Conservation (phyloP, 2,797 vertebrate species). For the Prionace glauca region DNA sequence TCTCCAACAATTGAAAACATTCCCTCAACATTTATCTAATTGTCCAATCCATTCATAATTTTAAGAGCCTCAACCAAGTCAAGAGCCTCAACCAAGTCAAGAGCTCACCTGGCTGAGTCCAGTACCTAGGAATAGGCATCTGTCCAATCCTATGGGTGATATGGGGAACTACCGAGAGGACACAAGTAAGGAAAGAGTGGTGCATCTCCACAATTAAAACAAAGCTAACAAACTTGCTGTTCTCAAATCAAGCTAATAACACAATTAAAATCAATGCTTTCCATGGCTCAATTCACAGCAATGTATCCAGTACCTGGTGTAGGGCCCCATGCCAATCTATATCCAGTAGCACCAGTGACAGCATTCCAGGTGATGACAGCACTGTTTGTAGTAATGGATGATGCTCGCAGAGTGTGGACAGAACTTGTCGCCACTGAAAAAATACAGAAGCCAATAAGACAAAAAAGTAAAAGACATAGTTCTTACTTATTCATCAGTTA, state of each 20-base stretch:
- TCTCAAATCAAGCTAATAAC: not conserved
- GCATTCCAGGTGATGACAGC: slow-evolving; percentile 71
- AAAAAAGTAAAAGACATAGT: not conserved
- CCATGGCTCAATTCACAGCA: not conserved
- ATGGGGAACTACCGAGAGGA: not conserved
- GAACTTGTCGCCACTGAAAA: slow-evolving; percentile 74
- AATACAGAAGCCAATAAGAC: not conserved
- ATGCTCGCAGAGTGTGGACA: slow-evolving; percentile 69
- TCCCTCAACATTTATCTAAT: not conserved
- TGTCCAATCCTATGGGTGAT: not conserved
- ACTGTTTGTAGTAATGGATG: slow-evolving; percentile 63
- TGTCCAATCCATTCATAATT: not conserved
- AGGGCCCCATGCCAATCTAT: slow-evolving; percentile 77
- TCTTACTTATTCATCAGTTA: not conserved
- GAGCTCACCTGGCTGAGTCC: not conserved
- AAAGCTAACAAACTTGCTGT: not conserved
- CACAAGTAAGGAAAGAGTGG: not conserved
- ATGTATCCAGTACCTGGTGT: slow-evolving; percentile 62
- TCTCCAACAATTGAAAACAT: not conserved
- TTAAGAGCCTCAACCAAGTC: not conserved
- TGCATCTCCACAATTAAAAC: not conserved
- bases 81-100: not conserved
- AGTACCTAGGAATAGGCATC: not conserved
- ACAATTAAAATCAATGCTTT: not conserved
- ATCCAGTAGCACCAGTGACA: slow-evolving; percentile 74